A percentile compares a stretch with the other conserved stretches of the same genome.
Conservation (phyloP, 2,888 invertebrate genomes). For the Notodonta dromedarius region DNA sequence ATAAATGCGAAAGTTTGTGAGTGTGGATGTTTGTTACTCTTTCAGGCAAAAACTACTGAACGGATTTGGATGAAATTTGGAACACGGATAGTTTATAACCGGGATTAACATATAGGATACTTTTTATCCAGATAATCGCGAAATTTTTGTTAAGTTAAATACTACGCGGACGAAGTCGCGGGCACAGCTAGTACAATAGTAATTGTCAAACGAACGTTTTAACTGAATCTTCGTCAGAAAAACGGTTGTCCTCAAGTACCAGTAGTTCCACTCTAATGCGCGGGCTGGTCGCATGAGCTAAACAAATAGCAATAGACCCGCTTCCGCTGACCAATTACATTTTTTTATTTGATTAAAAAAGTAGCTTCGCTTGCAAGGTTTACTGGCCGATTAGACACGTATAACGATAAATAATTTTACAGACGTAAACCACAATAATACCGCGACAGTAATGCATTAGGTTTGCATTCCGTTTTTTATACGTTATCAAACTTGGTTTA, state of each 20-base stretch:
- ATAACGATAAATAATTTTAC: constrained; percentile 54
- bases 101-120: too few species aligned
- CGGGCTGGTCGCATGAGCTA: constrained; percentile 40
- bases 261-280: constrained; percentile 39
- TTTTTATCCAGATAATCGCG: too few species aligned
- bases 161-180: too few species aligned
- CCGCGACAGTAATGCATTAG: constrained; percentile 25
- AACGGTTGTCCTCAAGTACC: constrained; percentile 25
- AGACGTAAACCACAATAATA: constrained; percentile 46
- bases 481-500: constrained; percentile 16
- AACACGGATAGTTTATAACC: too few species aligned
- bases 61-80: too few species aligned
- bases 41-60: too few species aligned
- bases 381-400: constrained; percentile 71
- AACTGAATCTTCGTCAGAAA: constrained; percentile 25
- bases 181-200: too few species aligned
- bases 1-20: too few species aligned
- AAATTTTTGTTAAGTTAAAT: too few species aligned
- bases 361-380: constrained; percentile 60
- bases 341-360: constrained; percentile 62
- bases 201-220: constrained; percentile 4
- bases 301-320: constrained; percentile 62
- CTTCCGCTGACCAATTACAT: constrained; percentile 77
- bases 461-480: constrained; percentile 18
- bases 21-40: too few species aligned